Base-by-base conservation (phyloP, 92 coral and sea anemone genomes). In the Pocillopora meandrina region DNA sequence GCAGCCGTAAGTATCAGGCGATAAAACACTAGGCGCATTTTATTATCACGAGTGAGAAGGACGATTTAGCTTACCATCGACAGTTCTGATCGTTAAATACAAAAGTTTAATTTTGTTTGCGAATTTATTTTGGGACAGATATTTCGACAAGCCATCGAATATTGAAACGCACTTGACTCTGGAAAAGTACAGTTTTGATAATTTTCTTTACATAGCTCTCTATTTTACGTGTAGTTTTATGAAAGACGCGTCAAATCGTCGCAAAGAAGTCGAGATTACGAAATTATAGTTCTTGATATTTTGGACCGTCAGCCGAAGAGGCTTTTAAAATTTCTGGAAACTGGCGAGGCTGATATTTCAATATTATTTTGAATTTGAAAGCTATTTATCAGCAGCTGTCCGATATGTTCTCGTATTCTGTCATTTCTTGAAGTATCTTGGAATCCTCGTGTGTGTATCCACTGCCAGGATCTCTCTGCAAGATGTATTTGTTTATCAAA, bases 1-100 rank as follows among this genome's bases (percentile, higher is more conserved):
- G 62, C 90, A 90, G 77, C 90, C 95, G 98, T 94, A 92, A 94
- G 98, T 94, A 56, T 23, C 18, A 67, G 14, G 6, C 0, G 26
- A 17, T 49, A 19, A 34, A 52, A 64, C 47, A 17, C 58, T 42
- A 19, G 64, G 76, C 49, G 36, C 70, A 19, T 79, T 58, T 58
- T 26, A 56, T 58, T 78, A 58, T 71, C 23, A 17, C 85, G 49
- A 74, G 7, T 35, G 58, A 70, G 58, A 42, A 56, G 62, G 1
- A 7, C 20, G 55, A 55, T 66, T 68, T 61, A 10, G 61, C 36
- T 85, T 58, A 56, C 35, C 34, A 68, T 62, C 64, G 82, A 75
- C 68, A 31, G 26, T 56, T 70, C n/a, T 20, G 14, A 35, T 77
- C 55, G 26, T 76, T 11, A 35, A 42, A 59, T 73, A 26, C 13